Evolutionary conservation across 2,888 invertebrate species (phyloP).

Genomic region (Drosophila rubida): DNA sequence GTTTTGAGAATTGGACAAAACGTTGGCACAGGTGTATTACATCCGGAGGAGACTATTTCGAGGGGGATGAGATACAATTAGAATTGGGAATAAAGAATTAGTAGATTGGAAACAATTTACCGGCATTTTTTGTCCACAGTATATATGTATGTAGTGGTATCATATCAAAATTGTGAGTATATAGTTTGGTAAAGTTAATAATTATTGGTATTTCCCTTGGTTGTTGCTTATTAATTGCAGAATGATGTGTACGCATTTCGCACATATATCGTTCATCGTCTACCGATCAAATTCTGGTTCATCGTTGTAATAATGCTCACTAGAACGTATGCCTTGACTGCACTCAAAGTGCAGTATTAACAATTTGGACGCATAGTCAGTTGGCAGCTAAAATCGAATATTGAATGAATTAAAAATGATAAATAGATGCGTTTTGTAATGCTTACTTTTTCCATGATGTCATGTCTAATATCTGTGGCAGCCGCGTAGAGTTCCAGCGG

Average conservation of each 20-base stretch:
- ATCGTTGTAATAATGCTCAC: conserved; percentile 60
- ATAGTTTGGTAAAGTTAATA: conserved; percentile 45
- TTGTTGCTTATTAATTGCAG: conserved; percentile 32
- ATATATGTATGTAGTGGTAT: conserved; percentile 19
- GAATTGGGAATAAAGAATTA: background rate
- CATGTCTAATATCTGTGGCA: conserved; percentile 68
- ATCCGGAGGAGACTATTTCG: background rate
- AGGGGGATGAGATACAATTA: background rate
- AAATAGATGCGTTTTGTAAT: no score
- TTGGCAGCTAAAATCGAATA: conserved; percentile 43
- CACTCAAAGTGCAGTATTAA: conserved; percentile 60
- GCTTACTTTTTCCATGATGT: conserved; percentile 65
- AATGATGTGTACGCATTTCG: conserved; percentile 37
- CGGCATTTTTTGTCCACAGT: conserved; percentile 10
- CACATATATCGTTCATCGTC: background rate
- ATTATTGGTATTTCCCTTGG: conserved; percentile 22
- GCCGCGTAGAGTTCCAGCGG: conserved; percentile 61
- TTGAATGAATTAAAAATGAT: background rate
- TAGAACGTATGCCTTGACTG: conserved; percentile 60
- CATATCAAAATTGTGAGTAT: conserved; percentile 38
- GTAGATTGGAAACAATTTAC: background rate
- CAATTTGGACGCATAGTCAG: conserved; percentile 56
- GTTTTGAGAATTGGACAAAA: no score
- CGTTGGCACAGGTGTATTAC: background rate
- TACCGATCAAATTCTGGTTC: conserved; percentile 70